Evolutionary conservation across 2,888 invertebrate species (phyloP), one percentile per base, ranked within the genome.

Genomic region (Phania funesta): DNA sequence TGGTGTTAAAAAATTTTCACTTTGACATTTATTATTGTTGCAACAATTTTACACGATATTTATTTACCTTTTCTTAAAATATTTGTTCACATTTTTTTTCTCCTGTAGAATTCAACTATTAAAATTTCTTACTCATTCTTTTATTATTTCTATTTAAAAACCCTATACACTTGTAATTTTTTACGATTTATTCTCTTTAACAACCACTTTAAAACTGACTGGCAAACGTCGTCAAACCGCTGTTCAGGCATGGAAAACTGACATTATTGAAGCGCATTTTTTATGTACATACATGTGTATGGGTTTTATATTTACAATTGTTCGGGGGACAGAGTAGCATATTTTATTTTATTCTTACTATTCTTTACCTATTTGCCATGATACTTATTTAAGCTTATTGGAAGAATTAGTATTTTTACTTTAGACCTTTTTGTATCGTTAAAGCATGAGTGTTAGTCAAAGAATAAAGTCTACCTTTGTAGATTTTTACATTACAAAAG

Each of bases 151-250:
- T 44, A 60, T 8, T 48, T 60, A 20, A 44, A 60, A 54, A 68
- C 62, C 35, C 24, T 54, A 24, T 38, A 26, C 56, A 71, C 48
- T 65, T 56, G 24, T 22, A 32, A 35, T 16, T 50, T 71, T 41
- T 18, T 54, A 52, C 76, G 62, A 62, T 68, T 74, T 32, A 73
- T 68, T 81, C 77, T 77, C 73, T 81, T 73, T 67, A 81, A 74
- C 73, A 71, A 62, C 67, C 81, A 74, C 73, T 81, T 71, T 71
- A 46, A 65, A 71, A 81, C 80, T 76, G 50, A 76, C 26, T 50
- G 56, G 75, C 79, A 38, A n/a, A 52, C 60, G 80, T 62, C 67
- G 80, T 48, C 71, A 58, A 44, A 52, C 71, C 78, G 78, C 78
- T 73, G n/a, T n/a, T n/a, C n/a, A n/a, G n/a, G n/a, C n/a, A n/a